These are phyloP conservation scores for Corbicula japonica DNA, from an alignment of 2,888 invertebrate genomes.

Conservation along the genomic window DNA sequence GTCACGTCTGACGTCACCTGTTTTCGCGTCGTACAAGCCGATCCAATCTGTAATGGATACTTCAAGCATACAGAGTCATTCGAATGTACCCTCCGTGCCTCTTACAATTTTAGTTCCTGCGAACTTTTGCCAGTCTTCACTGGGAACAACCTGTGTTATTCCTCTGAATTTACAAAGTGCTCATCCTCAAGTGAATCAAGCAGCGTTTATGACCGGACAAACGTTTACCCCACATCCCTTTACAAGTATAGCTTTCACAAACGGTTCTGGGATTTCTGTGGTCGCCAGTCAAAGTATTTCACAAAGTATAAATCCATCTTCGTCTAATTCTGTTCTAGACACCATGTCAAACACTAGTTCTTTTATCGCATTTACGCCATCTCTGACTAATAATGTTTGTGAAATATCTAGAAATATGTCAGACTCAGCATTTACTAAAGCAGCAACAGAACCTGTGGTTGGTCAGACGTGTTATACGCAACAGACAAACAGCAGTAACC, in stretches of 20 bases:
- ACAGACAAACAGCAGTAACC: too few relatives aligned
- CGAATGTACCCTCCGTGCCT: constrained; percentile 39
- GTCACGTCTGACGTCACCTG: not conserved
- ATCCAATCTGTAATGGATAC: not conserved
- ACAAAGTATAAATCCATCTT: not conserved
- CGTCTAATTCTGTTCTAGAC: not conserved
- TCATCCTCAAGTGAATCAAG: constrained; percentile 23
- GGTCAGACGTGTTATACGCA: too few relatives aligned
- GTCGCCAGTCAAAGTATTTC: not conserved
- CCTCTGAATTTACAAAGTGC: constrained; percentile 31
- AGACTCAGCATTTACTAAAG: too few relatives aligned
- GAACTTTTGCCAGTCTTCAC: constrained; percentile 42
- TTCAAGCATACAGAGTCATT: not conserved
- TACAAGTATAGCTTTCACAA: not conserved
- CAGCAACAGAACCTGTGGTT: too few relatives aligned
- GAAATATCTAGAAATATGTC: not conserved
- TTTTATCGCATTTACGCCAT: constrained; percentile 2
- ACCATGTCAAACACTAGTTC: not conserved
- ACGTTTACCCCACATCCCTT: not conserved
- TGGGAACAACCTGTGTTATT: constrained; percentile 53
- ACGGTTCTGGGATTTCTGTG: constrained; percentile 7
- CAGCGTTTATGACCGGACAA: too few relatives aligned
- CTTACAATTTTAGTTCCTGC: constrained; percentile 58
- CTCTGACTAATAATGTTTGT: constrained; percentile 13
- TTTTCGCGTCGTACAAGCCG: constrained; percentile 3